Evolutionary conservation across 2,888 invertebrate species (phyloP), one percentile per base, ranked within the genome.

Genomic region (Coenonympha arcania): DNA sequence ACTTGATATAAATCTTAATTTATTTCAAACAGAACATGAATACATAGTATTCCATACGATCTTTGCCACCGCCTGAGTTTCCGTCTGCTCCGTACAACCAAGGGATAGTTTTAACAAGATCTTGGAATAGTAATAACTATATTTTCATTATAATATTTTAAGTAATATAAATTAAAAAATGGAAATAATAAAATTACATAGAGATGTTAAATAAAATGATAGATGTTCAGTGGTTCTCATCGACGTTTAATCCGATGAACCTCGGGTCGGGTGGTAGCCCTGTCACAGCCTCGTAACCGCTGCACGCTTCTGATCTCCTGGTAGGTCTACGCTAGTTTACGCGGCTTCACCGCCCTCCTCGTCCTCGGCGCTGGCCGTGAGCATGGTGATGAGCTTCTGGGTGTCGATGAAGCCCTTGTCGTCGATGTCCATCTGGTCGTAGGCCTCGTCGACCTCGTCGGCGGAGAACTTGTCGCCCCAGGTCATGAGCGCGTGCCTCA

Each of bases 391-490:
- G 67, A 95, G 91, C 80, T 93, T 93, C 68, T 85, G 88, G 80
- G 95, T 95, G 88, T 96, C 95, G 79, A 96, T 95, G 88, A 90
- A 91, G 78, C 95, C 95, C 73, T 93, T 92, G 80, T 94, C 94
- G 85, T 96, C 96, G 76, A 96, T 94, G 55, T 93, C 92, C 92
- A 96, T 95, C 87, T 95, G 93, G 87, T 95, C 95, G 87, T 92
- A 95, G 59, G 95, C 95, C 77, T 96, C 95, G 80, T 95, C 94
- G 71, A 94, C 93, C 80, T 96, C 95, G 77, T 93, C 92, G 69
- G 90, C 88, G 79, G 90, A 87, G 91, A 96, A 96, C 88, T 95
- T 96, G 77, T 96, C 96, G 64, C 96, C 96, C 91, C 93, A 96
- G 87, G 93, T 94, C 92, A 94, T 93, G 77, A 96, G 90, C 66